These are phyloP conservation scores for Alviniconcha strummeri DNA, from an alignment of 2,888 invertebrate species.

Conservation along the genomic window DNA sequence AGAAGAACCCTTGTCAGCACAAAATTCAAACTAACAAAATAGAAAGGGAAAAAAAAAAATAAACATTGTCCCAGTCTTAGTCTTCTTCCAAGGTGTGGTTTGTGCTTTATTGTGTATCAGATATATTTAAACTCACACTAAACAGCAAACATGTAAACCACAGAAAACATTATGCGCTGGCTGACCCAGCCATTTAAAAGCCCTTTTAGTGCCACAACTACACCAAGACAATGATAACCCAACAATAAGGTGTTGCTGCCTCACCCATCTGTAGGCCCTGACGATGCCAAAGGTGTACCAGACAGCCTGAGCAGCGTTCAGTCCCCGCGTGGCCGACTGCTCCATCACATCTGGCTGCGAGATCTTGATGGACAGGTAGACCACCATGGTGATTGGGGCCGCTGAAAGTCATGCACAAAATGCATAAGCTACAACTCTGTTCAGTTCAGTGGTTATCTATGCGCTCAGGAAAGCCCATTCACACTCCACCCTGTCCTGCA, in stretches of 20 bases:
- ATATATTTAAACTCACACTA: too few relatives aligned
- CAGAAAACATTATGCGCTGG: not conserved
- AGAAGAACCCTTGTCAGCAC: too few relatives aligned
- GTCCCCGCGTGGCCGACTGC: slow-evolving; percentile 42
- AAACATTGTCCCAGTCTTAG: too few relatives aligned
- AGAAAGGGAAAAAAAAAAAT: too few relatives aligned
- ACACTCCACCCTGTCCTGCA: not conserved
- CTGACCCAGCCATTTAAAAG: not conserved
- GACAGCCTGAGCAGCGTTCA: slow-evolving; percentile 41
- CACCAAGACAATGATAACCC: not conserved
- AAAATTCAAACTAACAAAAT: too few relatives aligned
- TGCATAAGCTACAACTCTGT: not conserved
- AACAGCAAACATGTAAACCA: too few relatives aligned
- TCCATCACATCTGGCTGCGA: slow-evolving; percentile 48
- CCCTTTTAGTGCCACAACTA: too few relatives aligned
- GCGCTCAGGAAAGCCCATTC: too few relatives aligned
- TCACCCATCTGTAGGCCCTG: slow-evolving; percentile 66
- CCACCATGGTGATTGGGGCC: slow-evolving; percentile 63
- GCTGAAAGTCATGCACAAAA: slow-evolving; percentile 48
- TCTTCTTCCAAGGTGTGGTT: too few relatives aligned
- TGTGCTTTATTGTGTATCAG: too few relatives aligned
- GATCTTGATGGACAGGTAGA: slow-evolving; percentile 57
- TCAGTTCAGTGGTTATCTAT: too few relatives aligned
- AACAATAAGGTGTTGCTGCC: slow-evolving; percentile 20
- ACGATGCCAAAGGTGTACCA: slow-evolving; percentile 63